Evolutionary conservation across 2,113 vertebrate genomes (phyloP), one percentile per base, ranked within the genome.

Genomic region (Cyphomyrus plagiostoma): DNA sequence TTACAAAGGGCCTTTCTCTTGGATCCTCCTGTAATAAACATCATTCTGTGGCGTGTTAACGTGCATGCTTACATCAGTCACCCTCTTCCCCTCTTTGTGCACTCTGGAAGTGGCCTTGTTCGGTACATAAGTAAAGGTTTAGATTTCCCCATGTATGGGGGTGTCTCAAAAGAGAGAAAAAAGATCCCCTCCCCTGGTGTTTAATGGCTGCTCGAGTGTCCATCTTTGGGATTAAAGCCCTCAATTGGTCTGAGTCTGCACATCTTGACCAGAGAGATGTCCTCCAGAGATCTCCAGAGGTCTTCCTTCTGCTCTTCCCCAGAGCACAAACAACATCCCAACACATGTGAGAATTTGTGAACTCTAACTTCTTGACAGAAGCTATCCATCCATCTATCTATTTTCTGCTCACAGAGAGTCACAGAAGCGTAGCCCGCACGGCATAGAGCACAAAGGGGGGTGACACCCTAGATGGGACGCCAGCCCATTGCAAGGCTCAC

Each of bases 21-120:
- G 9, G 52, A 46, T 23, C 26, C 39, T 88, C 87, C 35, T 1
- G 35, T 88, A 87, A 91, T 90, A 46, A 89, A 84, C 89, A 86
- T 89, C 74, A 91, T 70, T 90, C 91, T 91, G 77, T 92, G 62
- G 49, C 9, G 8, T 53, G 85, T 87, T 35, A 56, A 56, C 19
- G 30, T 48, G 26, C 13, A 87, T 7, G 1, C 50, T 87, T 53
- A 39, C 30, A 56, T n/a, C 42, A n/a, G 39, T 87, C 50, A 53
- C 3, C 26, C 13, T 13, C 19, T 4, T n/a, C 39, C 3, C 3
- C 15, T 48, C 23, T 46, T 48, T 84, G 45, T 42, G 35, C 70
- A 35, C 26, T 23, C 35, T 10, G 80, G 80, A 45, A 46, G 80
- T 23, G 80, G 80, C 19, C 15, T 46, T 21, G 8, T 84, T 23